Evolutionary conservation across 2,113 vertebrate genomes (phyloP).

Genomic region (Lamprologus lemairii): DNA sequence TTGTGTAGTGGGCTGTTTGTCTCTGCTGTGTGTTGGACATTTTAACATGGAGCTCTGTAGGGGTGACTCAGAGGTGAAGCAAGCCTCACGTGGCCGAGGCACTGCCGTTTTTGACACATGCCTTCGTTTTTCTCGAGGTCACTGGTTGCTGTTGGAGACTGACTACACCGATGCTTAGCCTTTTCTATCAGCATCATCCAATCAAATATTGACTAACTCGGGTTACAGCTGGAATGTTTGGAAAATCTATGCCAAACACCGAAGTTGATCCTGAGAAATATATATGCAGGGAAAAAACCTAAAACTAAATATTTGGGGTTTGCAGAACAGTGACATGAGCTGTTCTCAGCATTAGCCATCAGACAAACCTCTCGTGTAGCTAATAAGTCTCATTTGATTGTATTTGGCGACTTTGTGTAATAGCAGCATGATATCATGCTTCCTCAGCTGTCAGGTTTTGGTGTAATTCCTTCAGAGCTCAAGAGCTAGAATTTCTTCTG

Average conservation of each 20-base stretch:
- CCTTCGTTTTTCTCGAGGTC: neutral
- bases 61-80: neutral
- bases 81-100: neutral
- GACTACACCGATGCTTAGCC: neutral
- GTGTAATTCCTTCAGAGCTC: neutral
- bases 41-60: neutral
- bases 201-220: neutral
- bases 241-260: neutral
- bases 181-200: neutral
- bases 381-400: neutral
- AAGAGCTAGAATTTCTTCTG: neutral
- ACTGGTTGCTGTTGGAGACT: neutral
- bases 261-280: neutral
- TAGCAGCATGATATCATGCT: neutral
- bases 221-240: neutral
- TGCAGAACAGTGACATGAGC: neutral
- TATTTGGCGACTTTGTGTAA: neutral
- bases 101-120: neutral
- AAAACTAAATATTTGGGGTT: neutral
- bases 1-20: neutral
- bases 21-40: neutral
- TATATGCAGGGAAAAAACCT: accelerated
- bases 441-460: neutral
- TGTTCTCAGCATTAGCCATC: neutral
- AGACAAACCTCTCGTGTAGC: neutral